phyloP scores from a whole-genome alignment of 2,888 invertebrate species.

The Phymatocera aterrima region DNA sequence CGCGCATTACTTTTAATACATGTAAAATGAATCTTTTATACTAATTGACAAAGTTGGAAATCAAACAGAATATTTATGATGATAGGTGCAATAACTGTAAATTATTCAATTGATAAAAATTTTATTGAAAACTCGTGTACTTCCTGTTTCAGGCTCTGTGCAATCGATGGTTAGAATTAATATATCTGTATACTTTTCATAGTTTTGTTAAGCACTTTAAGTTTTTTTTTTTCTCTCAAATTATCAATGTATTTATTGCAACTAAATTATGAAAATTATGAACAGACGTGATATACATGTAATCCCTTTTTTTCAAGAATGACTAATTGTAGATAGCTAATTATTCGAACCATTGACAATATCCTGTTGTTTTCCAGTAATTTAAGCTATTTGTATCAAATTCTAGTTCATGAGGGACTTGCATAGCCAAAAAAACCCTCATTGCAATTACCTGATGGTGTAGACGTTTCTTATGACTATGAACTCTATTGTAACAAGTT shows the following conservation, averaged over 20 bases:
- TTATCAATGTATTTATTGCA: neutral
- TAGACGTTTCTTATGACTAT: neutral
- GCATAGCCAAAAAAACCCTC: neutral
- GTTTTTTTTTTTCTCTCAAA: neutral
- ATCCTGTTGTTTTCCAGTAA: neutral
- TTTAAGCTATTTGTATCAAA: conserved; percentile 3
- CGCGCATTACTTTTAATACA: conserved; percentile 25
- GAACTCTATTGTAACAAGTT: neutral
- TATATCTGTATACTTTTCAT: neutral
- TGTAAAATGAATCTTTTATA: neutral
- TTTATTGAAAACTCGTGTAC: neutral
- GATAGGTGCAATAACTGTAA: too few relatives aligned
- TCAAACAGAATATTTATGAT: conserved; percentile 14
- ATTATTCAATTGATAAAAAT: too few relatives aligned
- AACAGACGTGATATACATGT: neutral
- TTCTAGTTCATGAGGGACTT: neutral
- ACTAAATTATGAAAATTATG: neutral
- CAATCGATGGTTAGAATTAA: neutral
- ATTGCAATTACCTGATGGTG: neutral
- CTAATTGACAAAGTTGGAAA: neutral
- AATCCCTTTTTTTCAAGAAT: neutral
- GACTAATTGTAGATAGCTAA: neutral
- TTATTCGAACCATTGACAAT: conserved; percentile 13
- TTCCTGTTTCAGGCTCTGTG: neutral
- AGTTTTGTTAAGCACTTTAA: neutral